These are phyloP conservation scores for Petromus typicus DNA, from an alignment of 2,113 vertebrate species.

Conservation along the genomic window DNA sequence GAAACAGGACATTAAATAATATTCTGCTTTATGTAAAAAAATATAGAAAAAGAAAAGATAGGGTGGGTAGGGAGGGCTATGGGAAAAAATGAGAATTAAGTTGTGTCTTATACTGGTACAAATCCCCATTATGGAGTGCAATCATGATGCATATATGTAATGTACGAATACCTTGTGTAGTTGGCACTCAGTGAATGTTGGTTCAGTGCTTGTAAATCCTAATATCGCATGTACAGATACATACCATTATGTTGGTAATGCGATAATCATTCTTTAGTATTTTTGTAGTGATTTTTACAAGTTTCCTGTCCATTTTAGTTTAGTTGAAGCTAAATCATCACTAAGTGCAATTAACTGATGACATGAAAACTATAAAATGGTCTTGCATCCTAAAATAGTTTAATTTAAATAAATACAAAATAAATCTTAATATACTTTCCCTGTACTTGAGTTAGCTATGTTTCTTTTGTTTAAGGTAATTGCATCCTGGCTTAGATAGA, in stretches of 20 bases:
- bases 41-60: too few species aligned
- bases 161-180: background rate
- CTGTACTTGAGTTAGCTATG: background rate
- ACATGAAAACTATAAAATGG: slow-evolving; percentile 8
- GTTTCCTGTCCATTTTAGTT: background rate
- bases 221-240: background rate
- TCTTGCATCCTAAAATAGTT: background rate
- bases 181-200: background rate
- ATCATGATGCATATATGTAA: too few species aligned
- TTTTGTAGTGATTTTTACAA: background rate
- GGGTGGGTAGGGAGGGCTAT: too few species aligned
- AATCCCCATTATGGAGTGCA: too few species aligned
- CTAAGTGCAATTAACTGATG: slow-evolving; percentile 5
- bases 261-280: background rate
- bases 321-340: slow-evolving; percentile 37
- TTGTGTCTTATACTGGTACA: too few species aligned
- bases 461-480: background rate
- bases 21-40: too few species aligned
- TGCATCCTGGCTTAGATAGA: background rate
- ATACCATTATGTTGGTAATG: background rate
- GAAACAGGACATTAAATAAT: too few species aligned
- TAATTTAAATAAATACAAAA: slow-evolving; percentile 17
- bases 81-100: too few species aligned
- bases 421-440: background rate
- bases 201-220: slow-evolving; percentile 15